Conservation (phyloP, 1,140 invertebrate genomes). For the Phortica variegata region DNA sequence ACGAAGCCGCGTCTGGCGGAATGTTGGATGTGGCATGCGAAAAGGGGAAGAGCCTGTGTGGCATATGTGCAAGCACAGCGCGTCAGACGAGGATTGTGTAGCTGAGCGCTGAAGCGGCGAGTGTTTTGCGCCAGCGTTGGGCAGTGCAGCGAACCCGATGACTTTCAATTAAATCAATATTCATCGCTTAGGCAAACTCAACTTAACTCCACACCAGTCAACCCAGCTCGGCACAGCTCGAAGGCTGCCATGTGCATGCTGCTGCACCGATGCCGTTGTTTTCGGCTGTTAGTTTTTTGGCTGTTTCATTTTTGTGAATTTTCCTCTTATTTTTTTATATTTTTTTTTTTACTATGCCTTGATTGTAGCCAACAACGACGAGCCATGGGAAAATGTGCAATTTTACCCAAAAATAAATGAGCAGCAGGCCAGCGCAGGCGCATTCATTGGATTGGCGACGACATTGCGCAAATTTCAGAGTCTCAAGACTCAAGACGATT, state of each 20-base stretch:
- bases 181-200: constrained; percentile 48
- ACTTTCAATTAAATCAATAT: constrained; percentile 55
- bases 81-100: too few species aligned
- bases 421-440: constrained; percentile 32
- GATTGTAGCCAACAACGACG: constrained; percentile 30
- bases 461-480: too few species aligned
- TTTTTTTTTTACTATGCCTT: constrained; percentile 19
- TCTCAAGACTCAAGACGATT: not conserved
- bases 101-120: too few species aligned
- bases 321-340: too few species aligned
- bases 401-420: constrained; percentile 55
- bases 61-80: too few species aligned
- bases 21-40: too few species aligned
- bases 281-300: constrained; percentile 19
- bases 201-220: not conserved
- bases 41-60: too few species aligned
- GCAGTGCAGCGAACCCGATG: constrained; percentile 43
- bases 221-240: constrained; percentile 12
- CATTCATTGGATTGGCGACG: too few species aligned
- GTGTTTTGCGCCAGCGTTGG: too few species aligned
- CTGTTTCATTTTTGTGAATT: too few species aligned
- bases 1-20: too few species aligned
- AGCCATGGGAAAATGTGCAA: constrained; percentile 50
- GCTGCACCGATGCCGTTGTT: constrained; percentile 2
- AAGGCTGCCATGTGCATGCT: not conserved